Evolutionary conservation across 1,140 invertebrate species (phyloP), one percentile per base, ranked within the genome.

Genomic region (Cydia splendana): DNA sequence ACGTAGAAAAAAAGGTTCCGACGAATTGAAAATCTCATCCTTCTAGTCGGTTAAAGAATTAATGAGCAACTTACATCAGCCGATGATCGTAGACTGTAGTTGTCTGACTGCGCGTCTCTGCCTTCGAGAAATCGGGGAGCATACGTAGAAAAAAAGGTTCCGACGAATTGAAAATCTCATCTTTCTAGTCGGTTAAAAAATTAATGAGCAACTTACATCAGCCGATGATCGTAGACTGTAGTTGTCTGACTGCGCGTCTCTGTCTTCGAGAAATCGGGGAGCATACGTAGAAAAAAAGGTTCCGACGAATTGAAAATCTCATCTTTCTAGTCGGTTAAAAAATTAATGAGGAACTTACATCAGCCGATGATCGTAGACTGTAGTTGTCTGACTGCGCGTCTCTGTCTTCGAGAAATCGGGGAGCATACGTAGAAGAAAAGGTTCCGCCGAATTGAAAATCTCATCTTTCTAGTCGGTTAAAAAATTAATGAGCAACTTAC

Each of bases 371-470:
- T 0, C 93, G 82, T 2, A 94, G 85, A 65, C 93, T 94, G 80
- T 93, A 94, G 85, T 94, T 94, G 77, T 94, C 93, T 0, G 92
- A 93, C n/a, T 90, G 91, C n/a, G 87, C 85, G 77, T 93, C 91
- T 7, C 88, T 82, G 42, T n/a, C n/a, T n/a, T n/a, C n/a, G n/a
- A n/a, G n/a, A n/a, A n/a, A n/a, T n/a, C n/a, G n/a, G n/a, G n/a
- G n/a, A n/a, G n/a, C n/a, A n/a, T n/a, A n/a, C n/a, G n/a, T n/a
- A n/a, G n/a, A n/a, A n/a, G n/a, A n/a, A n/a, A n/a, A n/a, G n/a
- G n/a, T n/a, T n/a, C n/a, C n/a, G n/a, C n/a, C n/a, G n/a, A n/a
- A n/a, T n/a, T n/a, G n/a, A n/a, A n/a, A n/a, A n/a, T n/a, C n/a
- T n/a, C n/a, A n/a, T n/a, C n/a, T n/a, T n/a, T n/a, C n/a, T n/a